Evolutionary conservation across 2,797 vertebrate genomes (phyloP), one percentile per base, ranked within the genome.

Genomic region (Pteronotus mesoamericanus): DNA sequence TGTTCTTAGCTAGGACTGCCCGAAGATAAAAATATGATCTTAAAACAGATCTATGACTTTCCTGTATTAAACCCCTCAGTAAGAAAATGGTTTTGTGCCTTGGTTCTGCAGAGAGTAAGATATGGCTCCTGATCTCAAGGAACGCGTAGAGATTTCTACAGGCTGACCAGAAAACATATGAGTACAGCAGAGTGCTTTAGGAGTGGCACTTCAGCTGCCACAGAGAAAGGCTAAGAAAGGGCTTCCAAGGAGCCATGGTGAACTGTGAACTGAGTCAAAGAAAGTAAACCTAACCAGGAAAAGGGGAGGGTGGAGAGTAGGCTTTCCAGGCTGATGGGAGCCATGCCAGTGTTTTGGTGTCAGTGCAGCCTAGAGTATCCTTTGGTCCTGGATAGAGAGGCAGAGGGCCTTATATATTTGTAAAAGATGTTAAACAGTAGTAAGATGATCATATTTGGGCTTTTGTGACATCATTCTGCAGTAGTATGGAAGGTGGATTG

Each of bases 381-480:
- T 57, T 91, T 88, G 34, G 21, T 68, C 16, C 32, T 77, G 21
- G 48, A 19, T 26, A 82, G 32, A 88, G 46, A 86, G 72, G 72
- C 12, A 71, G 18, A 75, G 51, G 15, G 16, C 16, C 53, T 79
- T 79, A 44, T 32, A 5, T 66, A 26, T 80, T 89, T 78, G 1
- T 68, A 29, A 88, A 88, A 42, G 9, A 39, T 34, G 12, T 74
- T 90, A 61, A 77, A 24, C 55, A 92, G 83, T 39, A 87, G 26
- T 53, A 51, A 83, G 26, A 39, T 85, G 53, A 42, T 53, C 15
- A 48, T 48, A n/a, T 42, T 72, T 90, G 71, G 55, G n/a, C 44
- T 80, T 92, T 92, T 88, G 21, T 90, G 92, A 42, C 15, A 46
- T 79, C 74, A 55, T 86, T 89, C 77, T 89, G 46, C 42, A 92